These are phyloP conservation scores for Lycocerus yunnanus DNA, from an alignment of 2,888 invertebrate species.

Conservation along the genomic window DNA sequence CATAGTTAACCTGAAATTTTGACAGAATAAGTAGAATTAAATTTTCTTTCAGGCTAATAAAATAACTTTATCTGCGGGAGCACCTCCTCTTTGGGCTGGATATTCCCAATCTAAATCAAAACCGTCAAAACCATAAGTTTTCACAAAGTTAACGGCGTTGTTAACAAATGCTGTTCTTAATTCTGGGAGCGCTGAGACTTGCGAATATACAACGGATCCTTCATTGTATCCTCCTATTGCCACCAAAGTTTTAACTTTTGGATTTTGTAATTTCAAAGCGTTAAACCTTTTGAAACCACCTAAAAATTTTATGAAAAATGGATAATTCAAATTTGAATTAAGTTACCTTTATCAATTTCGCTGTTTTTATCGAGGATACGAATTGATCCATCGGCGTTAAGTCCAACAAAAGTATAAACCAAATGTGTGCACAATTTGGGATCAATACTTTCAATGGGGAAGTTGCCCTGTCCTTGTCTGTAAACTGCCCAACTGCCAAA, in stretches of 20 bases:
- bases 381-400: constrained; percentile 58
- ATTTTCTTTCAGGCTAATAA: neutral
- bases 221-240: constrained; percentile 76
- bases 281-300: constrained; percentile 62
- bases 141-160: constrained; percentile 61
- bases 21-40: neutral
- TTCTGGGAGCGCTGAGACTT: constrained; percentile 56
- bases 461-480: constrained; percentile 66
- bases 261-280: constrained; percentile 59
- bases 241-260: constrained; percentile 61
- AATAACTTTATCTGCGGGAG: constrained; percentile 42
- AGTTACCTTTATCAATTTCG: constrained; percentile 60
- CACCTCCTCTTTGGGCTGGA: constrained; percentile 63
- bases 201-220: constrained; percentile 47
- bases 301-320: constrained; percentile 31
- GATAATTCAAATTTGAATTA: no score
- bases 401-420: constrained; percentile 76
- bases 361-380: constrained; percentile 64
- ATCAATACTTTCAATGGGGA: constrained; percentile 68
- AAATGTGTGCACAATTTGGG: constrained; percentile 74
- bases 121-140: constrained; percentile 68
- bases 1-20: constrained; percentile 36
- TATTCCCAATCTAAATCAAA: constrained; percentile 78
- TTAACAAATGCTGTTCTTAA: constrained; percentile 61
- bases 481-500: constrained; percentile 79